These are phyloP conservation scores for Apaloderma vittatum DNA, from an alignment of 2,113 vertebrate genomes.

Conservation along the genomic window DNA sequence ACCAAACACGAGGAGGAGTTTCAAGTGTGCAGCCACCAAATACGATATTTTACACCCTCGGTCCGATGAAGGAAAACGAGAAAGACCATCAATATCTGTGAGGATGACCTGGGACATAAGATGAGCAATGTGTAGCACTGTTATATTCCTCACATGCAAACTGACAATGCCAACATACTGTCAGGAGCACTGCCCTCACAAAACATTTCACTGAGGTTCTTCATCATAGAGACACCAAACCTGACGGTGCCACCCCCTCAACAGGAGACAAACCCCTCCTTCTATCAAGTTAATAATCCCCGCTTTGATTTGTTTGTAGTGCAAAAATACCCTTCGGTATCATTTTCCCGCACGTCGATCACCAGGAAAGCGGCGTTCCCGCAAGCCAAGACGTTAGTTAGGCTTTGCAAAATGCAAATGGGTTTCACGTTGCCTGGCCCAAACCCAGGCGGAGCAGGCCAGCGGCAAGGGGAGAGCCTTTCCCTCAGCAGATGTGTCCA, in stretches of 20 bases:
- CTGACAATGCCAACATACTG: accelerated
- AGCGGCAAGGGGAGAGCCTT: neutral
- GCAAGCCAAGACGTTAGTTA: neutral
- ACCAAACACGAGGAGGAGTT: neutral
- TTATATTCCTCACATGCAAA: neutral
- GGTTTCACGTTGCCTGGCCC: slow-evolving; percentile 57
- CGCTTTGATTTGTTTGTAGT: neutral
- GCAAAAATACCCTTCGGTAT: neutral
- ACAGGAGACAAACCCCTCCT: neutral
- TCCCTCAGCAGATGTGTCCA: slow-evolving; percentile 65
- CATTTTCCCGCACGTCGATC: neutral
- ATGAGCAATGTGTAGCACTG: neutral
- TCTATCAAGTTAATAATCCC: neutral
- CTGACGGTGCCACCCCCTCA: neutral
- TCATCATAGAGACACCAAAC: neutral
- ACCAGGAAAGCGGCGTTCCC: neutral
- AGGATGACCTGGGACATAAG: neutral
- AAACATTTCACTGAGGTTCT: neutral
- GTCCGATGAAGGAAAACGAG: neutral
- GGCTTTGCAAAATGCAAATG: neutral
- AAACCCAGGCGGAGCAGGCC: neutral
- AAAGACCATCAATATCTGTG: neutral
- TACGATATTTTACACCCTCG: neutral
- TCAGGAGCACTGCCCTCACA: neutral
- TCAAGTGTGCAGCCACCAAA: neutral